phyloP scores from a whole-genome alignment of 2,888 invertebrate species.

The Drepanosiphum platanoidis region DNA sequence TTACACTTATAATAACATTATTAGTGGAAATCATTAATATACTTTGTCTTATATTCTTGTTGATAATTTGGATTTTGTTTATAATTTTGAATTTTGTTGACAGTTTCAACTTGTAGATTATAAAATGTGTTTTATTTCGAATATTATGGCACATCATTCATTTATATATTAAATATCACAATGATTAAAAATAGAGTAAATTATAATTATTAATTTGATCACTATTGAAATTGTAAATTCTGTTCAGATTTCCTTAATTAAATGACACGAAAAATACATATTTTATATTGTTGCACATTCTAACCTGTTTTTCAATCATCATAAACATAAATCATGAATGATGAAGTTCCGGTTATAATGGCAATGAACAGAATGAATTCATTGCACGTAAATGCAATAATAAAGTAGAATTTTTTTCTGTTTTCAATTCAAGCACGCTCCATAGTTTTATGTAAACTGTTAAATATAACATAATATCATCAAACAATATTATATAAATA shows the following conservation, averaged over 20 bases:
- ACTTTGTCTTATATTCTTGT: too few relatives aligned
- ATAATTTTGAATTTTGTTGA: too few relatives aligned
- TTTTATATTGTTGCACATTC: conserved; percentile 5
- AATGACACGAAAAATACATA: background rate
- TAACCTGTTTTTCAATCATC: conserved; percentile 23
- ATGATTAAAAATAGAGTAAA: background rate
- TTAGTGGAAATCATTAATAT: too few relatives aligned
- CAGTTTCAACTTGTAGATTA: background rate
- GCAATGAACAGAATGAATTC: conserved; percentile 36
- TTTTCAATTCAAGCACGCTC: background rate
- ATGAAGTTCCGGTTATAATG: conserved; percentile 34
- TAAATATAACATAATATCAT: background rate
- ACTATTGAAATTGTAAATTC: background rate
- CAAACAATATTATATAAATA: background rate
- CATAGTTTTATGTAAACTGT: background rate
- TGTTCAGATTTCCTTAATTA: background rate
- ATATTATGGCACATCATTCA: background rate
- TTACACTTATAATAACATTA: too few relatives aligned
- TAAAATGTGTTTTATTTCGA: background rate
- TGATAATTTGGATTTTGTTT: too few relatives aligned
- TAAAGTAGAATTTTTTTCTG: background rate
- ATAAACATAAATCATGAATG: conserved; percentile 9
- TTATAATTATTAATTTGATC: background rate
- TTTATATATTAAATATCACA: background rate
- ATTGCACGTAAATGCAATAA: conserved; percentile 19